Percentiles rank a stretch among this genome's conserved stretches.
Conservation (phyloP, 2,113 vertebrate species). For the Tupaia chinensis region DNA sequence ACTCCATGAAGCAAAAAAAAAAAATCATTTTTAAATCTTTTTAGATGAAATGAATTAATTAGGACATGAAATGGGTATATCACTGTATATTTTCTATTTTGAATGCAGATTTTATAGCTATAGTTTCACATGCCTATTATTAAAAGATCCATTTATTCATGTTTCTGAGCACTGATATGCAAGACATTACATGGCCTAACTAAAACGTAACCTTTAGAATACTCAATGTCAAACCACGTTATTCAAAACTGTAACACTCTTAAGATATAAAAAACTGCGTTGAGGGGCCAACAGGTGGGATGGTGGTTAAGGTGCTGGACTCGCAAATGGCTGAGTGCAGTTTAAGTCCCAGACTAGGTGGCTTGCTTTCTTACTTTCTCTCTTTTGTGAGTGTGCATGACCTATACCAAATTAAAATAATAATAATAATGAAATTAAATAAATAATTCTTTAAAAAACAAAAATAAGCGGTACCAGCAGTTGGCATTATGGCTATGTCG, state of each 20-base stretch:
- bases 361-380: no score
- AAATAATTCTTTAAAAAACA: no score
- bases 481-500: no score
- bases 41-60: slow-evolving; percentile 42
- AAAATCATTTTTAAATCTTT: slow-evolving; percentile 19
- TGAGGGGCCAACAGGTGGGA: no score
- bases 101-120: not conserved
- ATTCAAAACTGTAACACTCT: not conserved
- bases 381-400: no score
- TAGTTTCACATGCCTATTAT: not conserved
- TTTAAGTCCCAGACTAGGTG: no score
- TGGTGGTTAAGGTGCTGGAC: no score
- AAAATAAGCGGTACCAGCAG: no score
- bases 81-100: slow-evolving; percentile 34
- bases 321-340: no score
- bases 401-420: no score
- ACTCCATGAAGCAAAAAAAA: not conserved
- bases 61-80: slow-evolving; percentile 13
- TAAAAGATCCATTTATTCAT: slow-evolving; percentile 12
- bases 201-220: slow-evolving; percentile 24
- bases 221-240: not conserved
- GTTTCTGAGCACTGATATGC: not conserved
- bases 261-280: not conserved
- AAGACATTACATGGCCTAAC: not conserved
- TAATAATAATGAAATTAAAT: no score